Evolutionary conservation across 1,140 invertebrate genomes (phyloP).

Genomic region (Dysdera silvatica): DNA sequence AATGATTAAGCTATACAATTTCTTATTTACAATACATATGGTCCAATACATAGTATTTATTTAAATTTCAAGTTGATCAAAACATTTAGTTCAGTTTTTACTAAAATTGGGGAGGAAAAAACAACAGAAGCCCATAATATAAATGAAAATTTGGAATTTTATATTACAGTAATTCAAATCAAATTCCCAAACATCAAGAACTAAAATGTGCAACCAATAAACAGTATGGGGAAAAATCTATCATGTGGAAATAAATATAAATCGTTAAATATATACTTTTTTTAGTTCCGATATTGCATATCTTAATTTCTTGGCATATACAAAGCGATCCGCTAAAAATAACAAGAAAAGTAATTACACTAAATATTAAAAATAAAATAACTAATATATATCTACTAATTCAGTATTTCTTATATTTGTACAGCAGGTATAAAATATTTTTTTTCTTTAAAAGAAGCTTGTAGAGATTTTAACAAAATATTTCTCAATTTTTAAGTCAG

Average conservation of each 20-base stretch:
- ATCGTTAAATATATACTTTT: slow-evolving; percentile 46
- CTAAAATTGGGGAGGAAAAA: too few relatives aligned
- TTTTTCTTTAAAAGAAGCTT: too few relatives aligned
- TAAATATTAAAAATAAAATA: not conserved
- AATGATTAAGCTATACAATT: too few relatives aligned
- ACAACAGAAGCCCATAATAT: too few relatives aligned
- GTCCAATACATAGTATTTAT: too few relatives aligned
- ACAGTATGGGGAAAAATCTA: not conserved
- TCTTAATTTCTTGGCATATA: slow-evolving; percentile 83
- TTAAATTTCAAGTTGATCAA: too few relatives aligned
- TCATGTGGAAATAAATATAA: not conserved
- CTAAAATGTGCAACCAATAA: not conserved
- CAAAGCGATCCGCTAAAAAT: slow-evolving; percentile 71
- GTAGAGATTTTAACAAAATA: too few relatives aligned
- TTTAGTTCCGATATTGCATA: slow-evolving; percentile 69
- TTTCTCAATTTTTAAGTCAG: too few relatives aligned
- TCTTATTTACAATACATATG: too few relatives aligned
- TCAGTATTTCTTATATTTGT: not conserved
- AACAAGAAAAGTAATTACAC: slow-evolving; percentile 29
- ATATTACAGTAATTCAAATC: not conserved
- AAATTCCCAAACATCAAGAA: not conserved
- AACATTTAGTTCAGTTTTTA: too few relatives aligned
- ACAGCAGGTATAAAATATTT: not conserved
- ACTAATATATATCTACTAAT: not conserved
- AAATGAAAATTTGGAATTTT: too few relatives aligned